Conservation (phyloP, 2,113 vertebrate species). For the Hiodon tergisus region DNA sequence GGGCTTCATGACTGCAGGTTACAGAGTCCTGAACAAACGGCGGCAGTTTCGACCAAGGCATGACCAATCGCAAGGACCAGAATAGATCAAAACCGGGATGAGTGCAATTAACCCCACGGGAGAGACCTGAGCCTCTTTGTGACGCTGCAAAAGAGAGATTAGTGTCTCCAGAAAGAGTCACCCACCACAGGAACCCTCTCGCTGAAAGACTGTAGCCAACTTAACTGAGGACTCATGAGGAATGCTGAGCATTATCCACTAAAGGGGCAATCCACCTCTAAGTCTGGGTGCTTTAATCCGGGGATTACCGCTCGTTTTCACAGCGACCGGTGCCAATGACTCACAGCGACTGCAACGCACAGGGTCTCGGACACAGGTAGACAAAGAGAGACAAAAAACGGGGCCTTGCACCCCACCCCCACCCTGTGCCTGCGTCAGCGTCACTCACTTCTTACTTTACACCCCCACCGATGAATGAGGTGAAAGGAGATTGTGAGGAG, state of each 20-base stretch:
- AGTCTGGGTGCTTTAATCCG: too few species aligned
- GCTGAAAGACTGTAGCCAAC: neutral
- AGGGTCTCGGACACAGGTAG: slow-evolving; percentile 10
- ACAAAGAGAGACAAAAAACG: slow-evolving; percentile 27
- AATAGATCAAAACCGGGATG: neutral
- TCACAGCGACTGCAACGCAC: neutral
- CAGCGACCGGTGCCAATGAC: too few species aligned
- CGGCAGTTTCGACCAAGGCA: neutral
- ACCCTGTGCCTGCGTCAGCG: slow-evolving; percentile 5
- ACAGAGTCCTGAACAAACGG: neutral
- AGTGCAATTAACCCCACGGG: neutral
- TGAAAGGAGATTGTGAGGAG: neutral
- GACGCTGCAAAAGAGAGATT: too few species aligned
- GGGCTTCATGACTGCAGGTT: neutral
- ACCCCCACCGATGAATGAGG: slow-evolving; percentile 6
- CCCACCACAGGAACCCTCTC: neutral
- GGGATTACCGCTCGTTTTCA: too few species aligned
- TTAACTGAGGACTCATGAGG: neutral
- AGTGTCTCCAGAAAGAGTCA: neutral
- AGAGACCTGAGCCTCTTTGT: too few species aligned
- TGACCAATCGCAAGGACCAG: neutral
- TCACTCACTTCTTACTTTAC: neutral
- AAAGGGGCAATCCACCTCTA: too few species aligned
- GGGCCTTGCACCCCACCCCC: neutral
- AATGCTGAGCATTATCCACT: too few species aligned